phyloP scores from a whole-genome alignment of 2,113 vertebrate genomes.

The Ciconia boyciana region DNA sequence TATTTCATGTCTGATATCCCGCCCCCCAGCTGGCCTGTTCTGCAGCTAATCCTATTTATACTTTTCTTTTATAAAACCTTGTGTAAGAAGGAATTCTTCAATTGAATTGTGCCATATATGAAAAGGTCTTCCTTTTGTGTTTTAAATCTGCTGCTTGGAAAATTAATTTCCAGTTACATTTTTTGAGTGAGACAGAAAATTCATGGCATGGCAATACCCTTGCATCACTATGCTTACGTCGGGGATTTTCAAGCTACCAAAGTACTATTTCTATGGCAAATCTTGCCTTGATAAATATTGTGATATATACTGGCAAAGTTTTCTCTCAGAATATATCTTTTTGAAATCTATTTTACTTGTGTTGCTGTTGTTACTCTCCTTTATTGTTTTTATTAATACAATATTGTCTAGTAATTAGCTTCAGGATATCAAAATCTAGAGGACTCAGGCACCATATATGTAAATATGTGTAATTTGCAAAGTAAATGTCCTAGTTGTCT shows the following conservation, averaged over 20 bases:
- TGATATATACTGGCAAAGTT: not conserved
- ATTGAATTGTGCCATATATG: not conserved
- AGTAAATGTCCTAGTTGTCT: not conserved
- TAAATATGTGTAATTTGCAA: not conserved
- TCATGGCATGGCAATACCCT: not conserved
- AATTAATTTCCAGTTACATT: not conserved
- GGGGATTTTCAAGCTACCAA: not conserved
- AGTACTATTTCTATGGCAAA: not conserved
- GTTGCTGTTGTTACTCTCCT: not conserved
- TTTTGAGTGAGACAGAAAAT: not conserved
- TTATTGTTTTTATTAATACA: not conserved
- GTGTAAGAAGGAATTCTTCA: not conserved
- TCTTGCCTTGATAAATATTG: not conserved
- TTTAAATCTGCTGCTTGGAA: not conserved
- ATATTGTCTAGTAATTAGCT: not conserved
- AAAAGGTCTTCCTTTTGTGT: not conserved
- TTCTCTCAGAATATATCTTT: not conserved
- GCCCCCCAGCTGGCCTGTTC: not conserved
- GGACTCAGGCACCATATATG: not conserved
- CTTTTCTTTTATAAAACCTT: not conserved
- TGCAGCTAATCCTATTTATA: not conserved
- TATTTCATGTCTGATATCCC: not conserved
- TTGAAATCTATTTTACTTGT: not conserved
- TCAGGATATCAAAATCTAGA: not conserved
- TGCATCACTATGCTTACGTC: fast-evolving